These are phyloP conservation scores for Yponomeuta cagnagella DNA, from an alignment of 2,888 invertebrate genomes.

Conservation along the genomic window DNA sequence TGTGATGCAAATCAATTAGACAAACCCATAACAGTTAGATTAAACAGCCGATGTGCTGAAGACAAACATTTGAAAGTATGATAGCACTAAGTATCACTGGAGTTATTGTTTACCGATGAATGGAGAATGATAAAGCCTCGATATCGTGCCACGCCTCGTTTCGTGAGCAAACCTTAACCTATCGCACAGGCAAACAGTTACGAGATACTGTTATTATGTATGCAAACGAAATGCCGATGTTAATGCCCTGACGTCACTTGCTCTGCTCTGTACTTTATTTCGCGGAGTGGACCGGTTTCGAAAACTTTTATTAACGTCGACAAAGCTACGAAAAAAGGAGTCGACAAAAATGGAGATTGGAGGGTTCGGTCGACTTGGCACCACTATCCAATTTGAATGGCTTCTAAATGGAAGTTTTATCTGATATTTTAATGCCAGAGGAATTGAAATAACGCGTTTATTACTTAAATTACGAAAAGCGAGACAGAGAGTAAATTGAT, in stretches of 20 bases:
- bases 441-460: too few species aligned
- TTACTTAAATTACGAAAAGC: too few species aligned
- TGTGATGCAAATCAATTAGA: too few species aligned
- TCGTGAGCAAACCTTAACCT: neutral
- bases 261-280: neutral
- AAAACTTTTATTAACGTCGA: neutral
- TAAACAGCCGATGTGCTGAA: neutral
- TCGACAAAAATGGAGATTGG: neutral
- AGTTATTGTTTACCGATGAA: neutral
- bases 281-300: neutral
- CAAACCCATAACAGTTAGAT: neutral
- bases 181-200: neutral
- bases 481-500: too few species aligned
- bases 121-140: neutral
- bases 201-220: slow-evolving; percentile 5
- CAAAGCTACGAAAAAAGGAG: neutral
- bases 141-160: neutral
- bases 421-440: too few species aligned
- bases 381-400: too few species aligned
- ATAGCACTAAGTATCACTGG: neutral
- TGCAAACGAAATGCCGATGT: slow-evolving; percentile 5
- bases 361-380: neutral
- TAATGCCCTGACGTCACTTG: slow-evolving; percentile 10
- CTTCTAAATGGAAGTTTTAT: too few species aligned
- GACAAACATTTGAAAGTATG: neutral